Percentiles rank a stretch among this genome's conserved stretches.
phyloP scores from a whole-genome alignment of 2,113 vertebrate genomes.

The Phylloscopus trochilus region DNA sequence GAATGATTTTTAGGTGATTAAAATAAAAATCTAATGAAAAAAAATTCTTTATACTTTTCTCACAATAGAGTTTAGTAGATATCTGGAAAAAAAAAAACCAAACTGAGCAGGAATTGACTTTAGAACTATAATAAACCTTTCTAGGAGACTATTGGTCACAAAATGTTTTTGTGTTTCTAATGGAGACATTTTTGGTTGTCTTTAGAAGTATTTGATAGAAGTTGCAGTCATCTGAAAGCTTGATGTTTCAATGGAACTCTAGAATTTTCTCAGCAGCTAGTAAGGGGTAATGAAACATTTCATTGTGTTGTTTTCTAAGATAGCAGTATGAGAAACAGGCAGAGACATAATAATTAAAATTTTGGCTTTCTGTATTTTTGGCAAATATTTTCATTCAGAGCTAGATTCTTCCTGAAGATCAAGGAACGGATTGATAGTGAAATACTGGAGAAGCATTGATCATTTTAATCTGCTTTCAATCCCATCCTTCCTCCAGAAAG shows the following conservation, averaged over 20 bases:
- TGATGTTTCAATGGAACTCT: not conserved
- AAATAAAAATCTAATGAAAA: conserved; percentile 65
- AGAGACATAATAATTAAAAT: not conserved
- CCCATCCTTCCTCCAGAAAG: not conserved
- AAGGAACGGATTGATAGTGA: not conserved
- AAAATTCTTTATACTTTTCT: conserved; percentile 51
- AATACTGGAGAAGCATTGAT: not conserved
- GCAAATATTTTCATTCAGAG: not conserved
- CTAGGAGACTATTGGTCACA: not conserved
- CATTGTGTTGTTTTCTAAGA: not conserved
- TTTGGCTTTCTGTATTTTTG: not conserved
- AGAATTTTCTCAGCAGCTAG: not conserved
- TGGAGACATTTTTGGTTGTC: conserved; percentile 40
- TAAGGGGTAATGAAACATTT: not conserved
- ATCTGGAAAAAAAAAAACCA: not conserved
- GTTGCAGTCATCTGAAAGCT: not conserved
- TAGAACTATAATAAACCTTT: conserved; percentile 9
- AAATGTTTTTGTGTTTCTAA: conserved; percentile 36
- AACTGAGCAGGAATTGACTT: not conserved
- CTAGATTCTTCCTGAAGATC: not conserved
- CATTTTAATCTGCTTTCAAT: not conserved
- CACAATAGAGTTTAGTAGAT: conserved; percentile 34
- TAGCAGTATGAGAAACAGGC: not conserved
- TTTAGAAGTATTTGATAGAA: not conserved
- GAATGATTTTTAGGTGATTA: conserved; percentile 64